Conservation (phyloP, 2,113 vertebrate genomes). For the Scortum barcoo region DNA sequence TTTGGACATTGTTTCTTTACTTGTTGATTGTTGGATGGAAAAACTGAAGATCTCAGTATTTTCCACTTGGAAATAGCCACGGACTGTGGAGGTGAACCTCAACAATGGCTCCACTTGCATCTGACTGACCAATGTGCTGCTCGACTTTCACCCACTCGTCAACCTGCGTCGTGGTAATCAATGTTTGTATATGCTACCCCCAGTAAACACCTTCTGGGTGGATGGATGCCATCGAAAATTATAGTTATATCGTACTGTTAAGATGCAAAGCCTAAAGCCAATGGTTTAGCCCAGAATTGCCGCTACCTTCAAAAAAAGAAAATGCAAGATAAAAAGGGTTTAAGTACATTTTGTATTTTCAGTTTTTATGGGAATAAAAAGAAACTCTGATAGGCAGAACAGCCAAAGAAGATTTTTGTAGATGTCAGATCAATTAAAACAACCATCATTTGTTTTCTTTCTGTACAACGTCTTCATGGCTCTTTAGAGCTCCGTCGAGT, state of each 20-base stretch:
- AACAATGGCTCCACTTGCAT: background rate
- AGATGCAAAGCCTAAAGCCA: too few relatives aligned
- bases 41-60: background rate
- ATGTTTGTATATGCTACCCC: background rate
- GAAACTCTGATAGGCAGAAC: too few relatives aligned
- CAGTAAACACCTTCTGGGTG: background rate
- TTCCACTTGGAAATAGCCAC: too few relatives aligned
- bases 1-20: too few relatives aligned
- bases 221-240: too few relatives aligned
- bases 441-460: constrained; percentile 23
- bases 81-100: background rate
- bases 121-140: background rate
- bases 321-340: background rate
- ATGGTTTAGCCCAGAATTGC: background rate
- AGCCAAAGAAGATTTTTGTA: too few relatives aligned
- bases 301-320: background rate
- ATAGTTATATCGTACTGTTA: background rate
- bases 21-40: background rate
- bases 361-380: background rate
- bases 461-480: background rate
- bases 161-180: background rate
- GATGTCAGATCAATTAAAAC: constrained; percentile 12
- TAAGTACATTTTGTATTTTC: background rate
- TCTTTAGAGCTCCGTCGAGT: constrained; percentile 43
- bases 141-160: too few relatives aligned